A percentile compares a stretch with the other conserved stretches of the same genome.
phyloP scores from a whole-genome alignment of 1,140 invertebrate genomes.

The Atta cephalotes region DNA sequence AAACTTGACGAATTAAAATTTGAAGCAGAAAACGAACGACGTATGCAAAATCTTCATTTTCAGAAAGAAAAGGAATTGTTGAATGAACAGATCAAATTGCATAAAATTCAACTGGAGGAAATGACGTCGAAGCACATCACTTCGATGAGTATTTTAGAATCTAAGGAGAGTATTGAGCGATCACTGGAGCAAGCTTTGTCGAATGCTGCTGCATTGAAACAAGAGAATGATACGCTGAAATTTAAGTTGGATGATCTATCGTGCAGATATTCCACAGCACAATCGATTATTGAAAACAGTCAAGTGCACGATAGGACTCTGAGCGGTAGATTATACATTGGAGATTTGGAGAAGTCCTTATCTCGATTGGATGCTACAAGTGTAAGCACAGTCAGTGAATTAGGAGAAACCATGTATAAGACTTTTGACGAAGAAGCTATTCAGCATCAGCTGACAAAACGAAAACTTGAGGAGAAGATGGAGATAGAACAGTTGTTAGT shows the following conservation, averaged over 20 bases:
- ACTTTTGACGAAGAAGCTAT: constrained; percentile 80
- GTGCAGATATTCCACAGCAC: constrained; percentile 76
- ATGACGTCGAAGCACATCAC: constrained; percentile 82
- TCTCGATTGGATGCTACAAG: constrained; percentile 80
- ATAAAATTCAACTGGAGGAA: constrained; percentile 81
- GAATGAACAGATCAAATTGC: constrained; percentile 80
- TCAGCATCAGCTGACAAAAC: constrained; percentile 78
- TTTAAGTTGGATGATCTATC: constrained; percentile 80
- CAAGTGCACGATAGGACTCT: constrained; percentile 75
- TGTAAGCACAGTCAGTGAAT: constrained; percentile 73
- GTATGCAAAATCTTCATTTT: constrained; percentile 63
- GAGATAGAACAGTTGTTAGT: constrained; percentile 78
- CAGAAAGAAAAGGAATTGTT: constrained; percentile 80
- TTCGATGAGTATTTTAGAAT: constrained; percentile 79
- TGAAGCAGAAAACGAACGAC: constrained; percentile 70
- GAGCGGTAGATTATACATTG: constrained; percentile 70
- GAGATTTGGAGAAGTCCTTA: constrained; percentile 76
- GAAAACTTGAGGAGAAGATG: constrained; percentile 81
- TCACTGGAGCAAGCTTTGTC: constrained; percentile 80
- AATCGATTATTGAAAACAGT: constrained; percentile 78
- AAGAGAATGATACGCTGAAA: constrained; percentile 80
- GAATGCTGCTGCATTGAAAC: constrained; percentile 75
- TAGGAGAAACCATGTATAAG: constrained; percentile 83
- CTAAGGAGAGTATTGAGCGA: constrained; percentile 84
- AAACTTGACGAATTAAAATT: constrained; percentile 73